Evolutionary conservation across 30 jellyfish, hydroid and myxozoan genomes (phyloP), one percentile per base, ranked within the genome.

Genomic region (Aurelia aurita): DNA sequence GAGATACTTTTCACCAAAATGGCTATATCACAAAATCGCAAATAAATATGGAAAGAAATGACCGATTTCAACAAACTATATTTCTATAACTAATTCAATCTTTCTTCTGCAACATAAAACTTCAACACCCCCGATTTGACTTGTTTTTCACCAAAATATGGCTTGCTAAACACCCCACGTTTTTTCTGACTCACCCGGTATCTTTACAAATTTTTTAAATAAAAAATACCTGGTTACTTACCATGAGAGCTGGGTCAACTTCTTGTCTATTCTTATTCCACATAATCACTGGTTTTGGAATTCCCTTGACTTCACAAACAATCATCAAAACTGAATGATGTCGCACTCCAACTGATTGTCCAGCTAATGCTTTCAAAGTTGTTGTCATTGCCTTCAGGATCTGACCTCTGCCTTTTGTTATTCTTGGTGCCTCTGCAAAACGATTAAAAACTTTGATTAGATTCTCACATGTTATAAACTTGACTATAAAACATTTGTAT

Each of bases 241-340:
- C 93, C 81, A 83, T 69, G 27, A 83, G 68, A 22, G 64, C 26
- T 13, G 49, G 54, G 28, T 57, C 93, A 31, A 91, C 86, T 27
- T 68, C 84, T 67, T 71, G 34, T 22, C 95, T 95, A 77, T 91
- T 88, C 55, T 74, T 86, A 25, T 32, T 79, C 98, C 98, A 91
- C 51, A 31, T 72, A 45, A 91, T 60, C 29, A 46, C 63, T 7
- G 98, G 98, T 25, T 69, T 35, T 19, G 98, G 98, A 26, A 55
- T 71, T 5, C 98, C 98, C 14, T 29, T 81, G 49, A 70, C 77
- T 65, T 80, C 84, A 58, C 98, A 91, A n/a, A 76, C 19, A n/a
- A 91, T 74, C 89, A 69, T 74, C 64, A 91, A 68, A 34, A 55
- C 83, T 18, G 94, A 85, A 34, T 54, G 70, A 19, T 74, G 89